phyloP scores from a whole-genome alignment of 2,888 invertebrate genomes.

The Elaeidobius kamerunicus region DNA sequence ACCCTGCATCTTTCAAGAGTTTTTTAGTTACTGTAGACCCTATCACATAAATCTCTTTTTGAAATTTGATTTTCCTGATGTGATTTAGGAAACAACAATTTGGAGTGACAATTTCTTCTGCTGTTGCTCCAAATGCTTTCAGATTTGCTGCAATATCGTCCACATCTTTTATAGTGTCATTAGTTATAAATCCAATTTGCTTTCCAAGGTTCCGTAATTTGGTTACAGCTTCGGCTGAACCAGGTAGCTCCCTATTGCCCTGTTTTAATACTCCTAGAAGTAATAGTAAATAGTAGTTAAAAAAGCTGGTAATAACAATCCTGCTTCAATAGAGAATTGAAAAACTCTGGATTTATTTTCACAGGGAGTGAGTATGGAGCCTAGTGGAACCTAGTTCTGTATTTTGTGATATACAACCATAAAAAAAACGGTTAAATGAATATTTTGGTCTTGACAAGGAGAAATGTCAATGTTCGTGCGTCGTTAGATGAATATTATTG shows the following conservation, averaged over 20 bases:
- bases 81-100: constrained; percentile 9
- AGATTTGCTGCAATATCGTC: constrained; percentile 1
- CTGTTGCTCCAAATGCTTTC: constrained; percentile 8
- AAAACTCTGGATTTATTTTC: no score
- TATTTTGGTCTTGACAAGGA: no score
- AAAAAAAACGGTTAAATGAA: no score
- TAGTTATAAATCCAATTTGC: constrained; percentile 22
- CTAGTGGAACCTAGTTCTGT: no score
- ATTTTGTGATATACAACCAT: no score
- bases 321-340: no score
- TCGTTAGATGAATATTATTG: no score
- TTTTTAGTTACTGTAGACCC: neutral
- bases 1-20: constrained; percentile 18
- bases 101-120: constrained; percentile 21
- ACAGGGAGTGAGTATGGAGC: no score
- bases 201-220: constrained; percentile 23
- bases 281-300: neutral
- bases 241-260: constrained; percentile 11
- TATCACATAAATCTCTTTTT: constrained; percentile 22
- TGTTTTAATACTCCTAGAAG: constrained; percentile 23
- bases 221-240: constrained; percentile 11
- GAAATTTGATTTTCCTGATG: constrained; percentile 17
- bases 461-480: no score
- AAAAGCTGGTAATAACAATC: no score
- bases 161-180: constrained; percentile 11